Conservation (phyloP, 2,113 vertebrate genomes). For the Forbesichthys agassizii region DNA sequence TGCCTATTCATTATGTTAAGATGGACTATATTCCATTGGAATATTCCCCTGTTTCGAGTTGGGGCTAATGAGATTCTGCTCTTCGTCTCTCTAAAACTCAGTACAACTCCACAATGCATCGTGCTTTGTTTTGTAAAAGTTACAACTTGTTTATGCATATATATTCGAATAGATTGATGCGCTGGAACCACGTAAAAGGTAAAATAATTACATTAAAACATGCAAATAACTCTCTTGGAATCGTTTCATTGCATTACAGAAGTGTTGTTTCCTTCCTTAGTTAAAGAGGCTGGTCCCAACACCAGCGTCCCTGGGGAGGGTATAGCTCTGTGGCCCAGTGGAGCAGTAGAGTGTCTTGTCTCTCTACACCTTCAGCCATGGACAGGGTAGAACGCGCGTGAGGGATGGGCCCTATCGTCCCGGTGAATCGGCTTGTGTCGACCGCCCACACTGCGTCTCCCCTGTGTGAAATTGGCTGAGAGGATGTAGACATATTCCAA, state of each 20-base stretch:
- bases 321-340: constrained; percentile 71
- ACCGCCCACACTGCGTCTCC: constrained; percentile 75
- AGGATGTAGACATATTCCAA: constrained; percentile 85
- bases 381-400: constrained; percentile 60
- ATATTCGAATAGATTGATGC: background rate
- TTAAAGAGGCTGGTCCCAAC: constrained; percentile 40
- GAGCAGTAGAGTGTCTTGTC: constrained; percentile 72
- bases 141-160: background rate
- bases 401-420: constrained; percentile 72
- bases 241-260: constrained; percentile 9
- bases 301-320: constrained; percentile 51
- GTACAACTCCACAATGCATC: background rate
- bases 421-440: constrained; percentile 74
- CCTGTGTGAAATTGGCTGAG: constrained; percentile 82
- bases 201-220: background rate
- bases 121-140: constrained; percentile 1
- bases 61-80: constrained; percentile 21
- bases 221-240: constrained; percentile 13
- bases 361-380: constrained; percentile 57
- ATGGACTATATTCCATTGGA: constrained; percentile 49
- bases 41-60: constrained; percentile 27
- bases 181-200: background rate
- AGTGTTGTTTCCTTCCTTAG: constrained; percentile 10
- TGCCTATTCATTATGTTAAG: constrained; percentile 67
- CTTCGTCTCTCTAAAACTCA: background rate